Evolutionary conservation across 2,113 vertebrate genomes (phyloP).

Genomic region (Coracopsis vasa): DNA sequence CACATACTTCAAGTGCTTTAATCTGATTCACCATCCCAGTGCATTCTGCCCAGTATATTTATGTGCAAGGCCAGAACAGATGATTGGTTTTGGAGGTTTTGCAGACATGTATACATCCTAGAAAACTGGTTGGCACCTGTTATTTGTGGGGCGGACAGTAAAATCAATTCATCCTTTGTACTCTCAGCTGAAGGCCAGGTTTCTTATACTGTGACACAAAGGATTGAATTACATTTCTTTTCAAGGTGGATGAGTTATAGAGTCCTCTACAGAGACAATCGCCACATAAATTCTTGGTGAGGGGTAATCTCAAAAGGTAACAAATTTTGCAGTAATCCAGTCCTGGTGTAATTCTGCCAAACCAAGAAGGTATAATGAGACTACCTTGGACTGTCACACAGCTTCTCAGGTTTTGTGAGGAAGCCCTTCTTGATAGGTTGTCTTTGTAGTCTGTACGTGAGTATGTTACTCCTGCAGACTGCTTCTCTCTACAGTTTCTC

Average conservation of each 20-base stretch:
- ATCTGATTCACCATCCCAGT: conserved; percentile 33
- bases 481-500: neutral
- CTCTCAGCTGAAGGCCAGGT: neutral
- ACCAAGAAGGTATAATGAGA: neutral
- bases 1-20: conserved; percentile 51
- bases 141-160: neutral
- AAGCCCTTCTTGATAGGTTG: conserved; percentile 23
- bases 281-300: conserved; percentile 33
- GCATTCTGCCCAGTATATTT: neutral
- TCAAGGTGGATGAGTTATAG: conserved; percentile 17
- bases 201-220: neutral
- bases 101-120: neutral
- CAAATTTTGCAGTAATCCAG: conserved; percentile 18
- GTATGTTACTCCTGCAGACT: neutral
- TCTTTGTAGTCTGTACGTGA: conserved; percentile 8
- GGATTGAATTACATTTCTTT: neutral
- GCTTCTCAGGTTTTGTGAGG: conserved; percentile 15
- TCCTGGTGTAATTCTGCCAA: conserved; percentile 30
- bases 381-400: neutral
- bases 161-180: conserved; percentile 2
- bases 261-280: neutral
- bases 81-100: conserved; percentile 21
- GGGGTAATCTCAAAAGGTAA: conserved; percentile 30
- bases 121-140: neutral
- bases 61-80: neutral